Conservation (phyloP, 2,113 vertebrate species). For the Aphyosemion australe region DNA sequence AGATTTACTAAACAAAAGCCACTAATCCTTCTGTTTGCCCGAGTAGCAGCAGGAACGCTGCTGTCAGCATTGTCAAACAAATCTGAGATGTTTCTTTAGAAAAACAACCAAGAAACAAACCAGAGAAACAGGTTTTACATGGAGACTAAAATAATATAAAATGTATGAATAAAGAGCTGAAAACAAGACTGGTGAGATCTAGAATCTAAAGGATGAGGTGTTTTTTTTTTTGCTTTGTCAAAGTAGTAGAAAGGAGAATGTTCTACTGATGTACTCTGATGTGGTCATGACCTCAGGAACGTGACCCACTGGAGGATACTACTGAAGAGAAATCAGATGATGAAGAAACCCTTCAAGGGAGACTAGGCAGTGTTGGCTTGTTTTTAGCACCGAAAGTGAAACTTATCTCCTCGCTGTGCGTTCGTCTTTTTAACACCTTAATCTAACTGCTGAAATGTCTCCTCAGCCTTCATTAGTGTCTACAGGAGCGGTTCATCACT, state of each 20-base stretch:
- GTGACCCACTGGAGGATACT: not conserved
- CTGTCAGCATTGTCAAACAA: constrained; percentile 8
- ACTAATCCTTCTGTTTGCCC: constrained; percentile 41
- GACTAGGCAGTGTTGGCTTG: no score
- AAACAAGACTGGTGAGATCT: constrained; percentile 9
- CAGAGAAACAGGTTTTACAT: not conserved
- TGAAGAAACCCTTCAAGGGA: no score
- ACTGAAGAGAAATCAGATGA: not conserved
- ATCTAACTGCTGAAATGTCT: no score
- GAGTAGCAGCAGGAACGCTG: constrained; percentile 1
- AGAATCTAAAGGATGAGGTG: constrained; percentile 1
- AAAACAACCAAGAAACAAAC: not conserved
- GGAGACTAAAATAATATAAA: no score
- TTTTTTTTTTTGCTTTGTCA: no score
- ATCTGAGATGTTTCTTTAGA: not conserved
- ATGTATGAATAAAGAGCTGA: no score
- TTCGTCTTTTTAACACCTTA: no score
- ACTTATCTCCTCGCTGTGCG: no score
- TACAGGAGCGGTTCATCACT: no score
- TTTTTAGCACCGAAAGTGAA: no score
- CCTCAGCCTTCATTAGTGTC: no score
- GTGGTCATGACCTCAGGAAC: constrained; percentile 5
- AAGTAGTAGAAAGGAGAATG: not conserved
- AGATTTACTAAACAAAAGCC: constrained; percentile 35
- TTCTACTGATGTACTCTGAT: not conserved